Evolutionary conservation across 2,888 invertebrate genomes (phyloP).

Genomic region (Trichacis sp.): DNA sequence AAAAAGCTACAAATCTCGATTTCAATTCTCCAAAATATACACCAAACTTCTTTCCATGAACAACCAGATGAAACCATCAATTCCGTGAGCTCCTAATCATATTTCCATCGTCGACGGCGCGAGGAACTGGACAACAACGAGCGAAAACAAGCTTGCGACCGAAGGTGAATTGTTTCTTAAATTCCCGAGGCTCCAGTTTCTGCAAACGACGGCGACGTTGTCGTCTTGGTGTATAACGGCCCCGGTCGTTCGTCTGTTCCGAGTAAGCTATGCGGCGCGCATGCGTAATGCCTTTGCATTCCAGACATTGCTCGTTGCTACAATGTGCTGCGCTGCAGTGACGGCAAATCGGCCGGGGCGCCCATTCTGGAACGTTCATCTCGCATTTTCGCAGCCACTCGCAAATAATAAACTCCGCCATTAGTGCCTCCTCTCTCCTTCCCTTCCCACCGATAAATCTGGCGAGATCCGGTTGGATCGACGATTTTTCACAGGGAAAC

Average conservation of each 20-base stretch:
- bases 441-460: conserved; percentile 6
- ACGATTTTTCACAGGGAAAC: background rate
- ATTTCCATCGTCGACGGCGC: too few relatives aligned
- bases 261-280: conserved; percentile 73
- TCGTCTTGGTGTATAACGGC: conserved; percentile 64
- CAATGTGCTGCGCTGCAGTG: conserved; percentile 47
- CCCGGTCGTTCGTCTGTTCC: conserved; percentile 70
- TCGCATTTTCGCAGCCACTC: background rate
- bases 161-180: background rate
- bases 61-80: too few relatives aligned
- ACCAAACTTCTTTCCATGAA: too few relatives aligned
- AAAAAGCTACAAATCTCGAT: too few relatives aligned
- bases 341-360: conserved; percentile 41
- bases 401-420: background rate
- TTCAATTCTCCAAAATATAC: too few relatives aligned
- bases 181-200: conserved; percentile 38
- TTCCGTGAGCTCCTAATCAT: too few relatives aligned
- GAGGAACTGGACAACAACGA: too few relatives aligned
- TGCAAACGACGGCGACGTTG: conserved; percentile 55
- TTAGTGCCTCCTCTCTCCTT: conserved; percentile 32
- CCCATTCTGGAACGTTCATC: conserved; percentile 32
- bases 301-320: conserved; percentile 68
- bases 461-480: background rate
- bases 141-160: background rate
- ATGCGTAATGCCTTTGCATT: conserved; percentile 75